Base-by-base conservation (phyloP, 2,888 invertebrate species). In the Antheraea assamensis region DNA sequence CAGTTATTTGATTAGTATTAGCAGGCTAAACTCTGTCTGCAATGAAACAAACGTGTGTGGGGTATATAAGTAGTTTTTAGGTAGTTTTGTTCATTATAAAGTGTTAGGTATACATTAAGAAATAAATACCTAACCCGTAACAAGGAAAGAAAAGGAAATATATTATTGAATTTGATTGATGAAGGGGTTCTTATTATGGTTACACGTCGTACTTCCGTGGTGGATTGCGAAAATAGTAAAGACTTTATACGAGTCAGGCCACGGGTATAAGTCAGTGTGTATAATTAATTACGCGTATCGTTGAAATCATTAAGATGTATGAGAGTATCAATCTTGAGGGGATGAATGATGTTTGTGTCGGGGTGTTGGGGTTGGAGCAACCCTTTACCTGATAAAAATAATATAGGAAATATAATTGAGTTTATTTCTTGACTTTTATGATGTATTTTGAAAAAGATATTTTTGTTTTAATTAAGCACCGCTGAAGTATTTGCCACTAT, bases 231-330 rank as follows among this genome's bases (percentile, higher is more conserved):
- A 52, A 52, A 7, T 24, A 21, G 61, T 17, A 30, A 5, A 64
- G 15, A 27, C 27, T 61, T 30, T 8, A 30, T 13, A 15, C 61
- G 61, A 27, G 30, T 21, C 17, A 64, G 17, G 30, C 7, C 30
- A 21, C 17, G 13, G 30, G 5, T 8, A 27, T 19, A 64, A 64
- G 61, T 27, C 27, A 30, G 61, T 64, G 13, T 30, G 17, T 70
- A 72, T 78, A 77, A 79, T 79, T 75, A 76, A 77, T 78, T 71
- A 73, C 71, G 17, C n/a, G 68, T 55, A 55, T 55, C 72, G 76
- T 70, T 72, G 73, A 72, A 73, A 75, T 79, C 84, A 87, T 86
- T 83, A 86, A 81, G 86, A 87, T 75, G 81, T 79, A 86, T 83
- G 81, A 74, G 74, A 61, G 19, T 71, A 85, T 87, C 86, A 82